Evolutionary conservation across 2,888 invertebrate species (phyloP).

Genomic region (Esperia sulphurella): DNA sequence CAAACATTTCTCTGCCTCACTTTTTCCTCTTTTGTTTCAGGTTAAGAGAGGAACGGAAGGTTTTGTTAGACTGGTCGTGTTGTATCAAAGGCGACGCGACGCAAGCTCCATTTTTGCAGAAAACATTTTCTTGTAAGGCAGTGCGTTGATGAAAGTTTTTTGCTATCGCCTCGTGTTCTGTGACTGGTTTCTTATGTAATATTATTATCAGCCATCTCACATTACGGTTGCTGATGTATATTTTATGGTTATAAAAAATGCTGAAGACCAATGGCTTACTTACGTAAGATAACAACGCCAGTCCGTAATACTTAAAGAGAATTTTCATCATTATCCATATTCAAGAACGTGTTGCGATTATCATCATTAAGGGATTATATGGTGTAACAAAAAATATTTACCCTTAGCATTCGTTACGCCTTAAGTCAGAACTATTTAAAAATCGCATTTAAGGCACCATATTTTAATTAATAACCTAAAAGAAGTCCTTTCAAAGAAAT

Average conservation of each 20-base stretch:
- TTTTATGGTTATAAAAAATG: not conserved
- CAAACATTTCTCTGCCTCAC: slow-evolving; percentile 3
- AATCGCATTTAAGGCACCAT: slow-evolving; percentile 53
- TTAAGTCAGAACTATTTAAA: slow-evolving; percentile 38
- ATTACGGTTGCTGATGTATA: slow-evolving; percentile 5
- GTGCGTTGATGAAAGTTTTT: slow-evolving; percentile 33
- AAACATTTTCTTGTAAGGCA: slow-evolving; percentile 41
- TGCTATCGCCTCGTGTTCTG: slow-evolving; percentile 14
- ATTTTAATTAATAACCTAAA: slow-evolving; percentile 67
- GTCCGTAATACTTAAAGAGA: not conserved
- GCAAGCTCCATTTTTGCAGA: slow-evolving; percentile 33
- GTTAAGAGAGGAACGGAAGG: slow-evolving; percentile 16
- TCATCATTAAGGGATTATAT: not conserved
- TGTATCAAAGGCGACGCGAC: slow-evolving; percentile 31
- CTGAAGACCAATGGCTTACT: too few relatives aligned
- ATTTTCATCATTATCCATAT: too few relatives aligned
- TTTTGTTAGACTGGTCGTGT: slow-evolving; percentile 22
- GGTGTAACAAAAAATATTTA: slow-evolving; percentile 44
- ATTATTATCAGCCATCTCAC: slow-evolving; percentile 11
- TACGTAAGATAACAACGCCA: too few relatives aligned
- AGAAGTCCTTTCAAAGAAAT: slow-evolving; percentile 66
- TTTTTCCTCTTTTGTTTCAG: slow-evolving; percentile 7
- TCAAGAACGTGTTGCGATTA: not conserved
- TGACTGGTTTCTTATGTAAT: slow-evolving; percentile 10
- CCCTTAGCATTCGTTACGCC: slow-evolving; percentile 44